Evolutionary conservation across 37 sponge, comb jelly and placozoan genomes (phyloP), one percentile per base, ranked within the genome.

Genomic region (Ianthella basta): DNA sequence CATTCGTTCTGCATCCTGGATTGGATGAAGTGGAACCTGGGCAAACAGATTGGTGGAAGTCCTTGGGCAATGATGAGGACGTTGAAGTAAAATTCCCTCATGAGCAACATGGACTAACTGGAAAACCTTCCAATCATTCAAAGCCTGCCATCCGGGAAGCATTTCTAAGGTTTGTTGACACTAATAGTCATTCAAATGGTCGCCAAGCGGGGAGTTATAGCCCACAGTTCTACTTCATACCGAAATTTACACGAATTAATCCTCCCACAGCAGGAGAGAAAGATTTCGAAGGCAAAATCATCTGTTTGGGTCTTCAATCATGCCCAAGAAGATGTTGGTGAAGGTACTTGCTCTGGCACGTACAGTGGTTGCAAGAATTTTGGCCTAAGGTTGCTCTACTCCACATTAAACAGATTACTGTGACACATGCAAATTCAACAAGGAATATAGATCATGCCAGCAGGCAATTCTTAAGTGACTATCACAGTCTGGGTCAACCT

Each of bases 1-100:
- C 80, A 23, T 87, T 68, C 44, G 72, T 79, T 23, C 39, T 86
- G 10, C 97, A 86, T 98, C 97, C 65, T 94, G 93, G 19, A 94
- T 88, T 75, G 25, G 61, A 92, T 87, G 55, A 94, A 93, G 44
- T 85, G 36, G 40, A 59, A 5, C 21, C 10, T 15, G 27, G 59
- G 18, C 32, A 32, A 35, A 56, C 64, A 15, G 38, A 53, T 10
- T 81, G 87, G 81, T 81, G 86, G 80, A 56, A 79, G 12, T 14
- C 44, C 8, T 56, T 86, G 54, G 44, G 38, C 41, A 67, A 80
- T 3, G 70, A 67, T 80, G 67, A 80, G 86, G 83, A 59, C 92
- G 79, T 91, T 95, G 72, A 55, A 81, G 33, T 25, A 15, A 65
- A 79, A 78, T 32, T 60, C 39, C 87, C 87, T 25, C 68, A 79